These are phyloP conservation scores for Holacanthus passer DNA, from an alignment of 2,113 vertebrate species.

Conservation along the genomic window DNA sequence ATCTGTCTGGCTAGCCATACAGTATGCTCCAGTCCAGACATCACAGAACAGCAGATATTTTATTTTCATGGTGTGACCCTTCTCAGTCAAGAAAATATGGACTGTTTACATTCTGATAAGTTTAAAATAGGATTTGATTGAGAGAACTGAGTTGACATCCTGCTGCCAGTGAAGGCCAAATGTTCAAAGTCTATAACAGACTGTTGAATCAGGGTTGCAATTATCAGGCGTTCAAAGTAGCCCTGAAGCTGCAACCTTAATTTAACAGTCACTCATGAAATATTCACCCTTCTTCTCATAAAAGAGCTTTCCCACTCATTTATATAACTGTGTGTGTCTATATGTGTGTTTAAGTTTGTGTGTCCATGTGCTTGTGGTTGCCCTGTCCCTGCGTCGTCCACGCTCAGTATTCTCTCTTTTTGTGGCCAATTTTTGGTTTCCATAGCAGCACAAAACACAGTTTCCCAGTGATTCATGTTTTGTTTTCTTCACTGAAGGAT, in stretches of 20 bases:
- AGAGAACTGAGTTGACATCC: neutral
- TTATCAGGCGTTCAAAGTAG: constrained; percentile 39
- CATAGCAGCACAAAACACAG: constrained; percentile 54
- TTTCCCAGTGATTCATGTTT: constrained; percentile 38
- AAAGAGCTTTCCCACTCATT: constrained; percentile 51
- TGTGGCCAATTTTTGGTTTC: constrained; percentile 47
- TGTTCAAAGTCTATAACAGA: constrained; percentile 22
- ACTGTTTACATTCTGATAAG: neutral
- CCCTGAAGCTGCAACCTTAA: constrained; percentile 64
- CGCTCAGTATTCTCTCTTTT: constrained; percentile 28
- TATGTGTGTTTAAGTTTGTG: constrained; percentile 30
- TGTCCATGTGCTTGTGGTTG: constrained; percentile 45
- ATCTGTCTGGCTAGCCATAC: constrained; percentile 6
- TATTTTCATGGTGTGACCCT: too few species aligned
- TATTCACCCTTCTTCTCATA: constrained; percentile 70
- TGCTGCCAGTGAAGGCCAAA: neutral
- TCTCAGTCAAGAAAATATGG: neutral
- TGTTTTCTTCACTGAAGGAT: constrained; percentile 21
- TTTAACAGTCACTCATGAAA: constrained; percentile 79
- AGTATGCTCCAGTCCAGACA: neutral
- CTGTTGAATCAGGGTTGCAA: constrained; percentile 23
- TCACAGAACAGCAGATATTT: neutral
- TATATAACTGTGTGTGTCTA: constrained; percentile 47
- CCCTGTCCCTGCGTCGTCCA: neutral
- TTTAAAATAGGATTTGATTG: neutral